phyloP scores from a whole-genome alignment of 2,113 vertebrate species.

The Donacobius atricapilla region DNA sequence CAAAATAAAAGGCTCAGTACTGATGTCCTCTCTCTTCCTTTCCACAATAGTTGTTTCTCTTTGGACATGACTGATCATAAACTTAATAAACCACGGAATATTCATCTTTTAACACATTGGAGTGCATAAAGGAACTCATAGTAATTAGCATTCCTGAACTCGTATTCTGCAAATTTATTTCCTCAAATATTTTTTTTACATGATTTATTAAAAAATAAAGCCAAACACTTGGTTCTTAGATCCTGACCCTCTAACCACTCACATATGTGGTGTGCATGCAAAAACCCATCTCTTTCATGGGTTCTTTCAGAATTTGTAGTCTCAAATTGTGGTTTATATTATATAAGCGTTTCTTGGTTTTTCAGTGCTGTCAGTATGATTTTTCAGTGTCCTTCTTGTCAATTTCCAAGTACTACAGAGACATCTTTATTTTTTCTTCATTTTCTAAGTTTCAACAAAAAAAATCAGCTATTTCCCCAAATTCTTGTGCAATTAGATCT shows the following conservation, averaged over 20 bases:
- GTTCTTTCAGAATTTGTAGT: neutral
- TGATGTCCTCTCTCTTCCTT: neutral
- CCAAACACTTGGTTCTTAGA: slow-evolving; percentile 21
- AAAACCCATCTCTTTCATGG: neutral
- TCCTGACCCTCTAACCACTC: slow-evolving; percentile 19
- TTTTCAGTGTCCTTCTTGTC: neutral
- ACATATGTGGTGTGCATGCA: slow-evolving; percentile 5
- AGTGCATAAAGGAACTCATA: neutral
- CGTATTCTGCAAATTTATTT: slow-evolving; percentile 34
- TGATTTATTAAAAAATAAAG: slow-evolving; percentile 42
- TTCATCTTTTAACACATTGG: slow-evolving; percentile 32
- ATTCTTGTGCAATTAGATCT: neutral
- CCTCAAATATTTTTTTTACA: neutral
- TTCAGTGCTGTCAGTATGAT: neutral
- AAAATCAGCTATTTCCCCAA: neutral
- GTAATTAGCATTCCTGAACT: slow-evolving; percentile 23
- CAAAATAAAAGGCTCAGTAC: neutral
- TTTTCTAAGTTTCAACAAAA: neutral
- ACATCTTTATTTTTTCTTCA: neutral
- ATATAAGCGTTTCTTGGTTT: neutral
- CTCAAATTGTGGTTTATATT: neutral
- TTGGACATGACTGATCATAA: neutral
- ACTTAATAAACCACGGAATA: neutral
- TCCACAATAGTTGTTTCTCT: neutral
- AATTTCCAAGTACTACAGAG: neutral